Percentiles rank a stretch among this genome's conserved stretches.
phyloP scores from a whole-genome alignment of 1,140 invertebrate species.

The Apis florea region DNA sequence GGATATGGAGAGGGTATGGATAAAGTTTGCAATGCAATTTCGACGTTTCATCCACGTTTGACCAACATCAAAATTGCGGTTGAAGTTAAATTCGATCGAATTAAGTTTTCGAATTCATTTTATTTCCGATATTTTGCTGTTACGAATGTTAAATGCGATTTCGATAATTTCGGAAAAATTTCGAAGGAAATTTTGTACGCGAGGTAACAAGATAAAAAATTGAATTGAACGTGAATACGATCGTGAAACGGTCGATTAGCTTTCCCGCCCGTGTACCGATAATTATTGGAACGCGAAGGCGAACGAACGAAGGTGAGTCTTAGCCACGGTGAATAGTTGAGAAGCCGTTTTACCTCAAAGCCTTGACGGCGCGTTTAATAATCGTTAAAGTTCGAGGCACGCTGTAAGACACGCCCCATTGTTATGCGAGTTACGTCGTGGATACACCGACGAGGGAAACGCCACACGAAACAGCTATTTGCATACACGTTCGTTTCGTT shows the following conservation, averaged over 20 bases:
- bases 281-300: not conserved
- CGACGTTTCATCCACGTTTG: no score
- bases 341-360: slow-evolving; percentile 30
- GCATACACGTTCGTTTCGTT: slow-evolving; percentile 66
- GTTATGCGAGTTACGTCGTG: slow-evolving; percentile 66
- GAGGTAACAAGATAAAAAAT: no score
- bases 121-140: no score
- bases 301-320: not conserved
- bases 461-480: slow-evolving; percentile 58
- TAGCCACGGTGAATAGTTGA: slow-evolving; percentile 35
- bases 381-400: slow-evolving; percentile 71
- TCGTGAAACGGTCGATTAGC: not conserved
- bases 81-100: no score
- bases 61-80: no score
- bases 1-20: no score
- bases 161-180: no score
- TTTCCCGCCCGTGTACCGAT: not conserved
- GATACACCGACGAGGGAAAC: slow-evolving; percentile 33
- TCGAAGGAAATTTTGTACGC: no score
- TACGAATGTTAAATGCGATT: no score
- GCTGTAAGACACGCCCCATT: slow-evolving; percentile 67
- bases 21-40: no score
- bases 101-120: no score
- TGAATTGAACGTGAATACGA: no score
- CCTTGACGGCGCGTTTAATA: slow-evolving; percentile 68